Evolutionary conservation across 2,888 invertebrate species (phyloP).

Genomic region (Spodoptera littoralis): DNA sequence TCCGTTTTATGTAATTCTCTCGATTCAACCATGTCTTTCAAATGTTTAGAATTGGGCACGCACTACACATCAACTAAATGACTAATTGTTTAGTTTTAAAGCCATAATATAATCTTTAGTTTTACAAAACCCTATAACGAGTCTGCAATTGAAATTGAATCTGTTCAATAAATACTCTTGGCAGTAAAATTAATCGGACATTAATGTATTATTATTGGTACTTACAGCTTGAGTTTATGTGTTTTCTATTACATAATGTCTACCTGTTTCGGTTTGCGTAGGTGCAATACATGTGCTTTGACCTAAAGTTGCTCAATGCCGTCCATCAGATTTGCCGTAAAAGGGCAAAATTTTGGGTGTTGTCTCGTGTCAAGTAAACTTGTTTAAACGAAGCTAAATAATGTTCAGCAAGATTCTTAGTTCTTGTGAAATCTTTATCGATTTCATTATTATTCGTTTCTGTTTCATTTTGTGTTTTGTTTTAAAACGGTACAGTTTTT

Average conservation of each 20-base stretch:
- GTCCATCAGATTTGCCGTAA: conserved; percentile 38
- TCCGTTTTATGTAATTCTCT: conserved; percentile 27
- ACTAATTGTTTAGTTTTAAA: conserved; percentile 9
- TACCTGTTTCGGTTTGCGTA: conserved; percentile 39
- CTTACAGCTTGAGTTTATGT: conserved; percentile 21
- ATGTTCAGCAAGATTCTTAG: conserved; percentile 1
- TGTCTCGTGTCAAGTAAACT: conserved; percentile 28
- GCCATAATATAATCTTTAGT: conserved; percentile 1
- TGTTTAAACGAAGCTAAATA: conserved; percentile 23
- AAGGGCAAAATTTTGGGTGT: conserved; percentile 52
- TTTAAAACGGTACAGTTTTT: neutral
- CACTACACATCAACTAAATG: neutral
- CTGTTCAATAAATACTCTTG: conserved; percentile 10
- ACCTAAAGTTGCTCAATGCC: conserved; percentile 47
- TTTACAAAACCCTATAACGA: conserved; percentile 9
- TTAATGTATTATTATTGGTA: conserved; percentile 18
- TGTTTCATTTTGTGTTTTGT: neutral
- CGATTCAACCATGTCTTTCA: conserved; percentile 8
- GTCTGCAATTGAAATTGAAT: conserved; percentile 27
- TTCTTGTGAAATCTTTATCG: conserved; percentile 30
- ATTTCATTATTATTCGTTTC: neutral
- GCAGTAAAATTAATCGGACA: conserved; percentile 31
- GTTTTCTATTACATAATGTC: conserved; percentile 43
- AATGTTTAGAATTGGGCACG: neutral
- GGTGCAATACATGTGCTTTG: conserved; percentile 45